Conservation (phyloP, 2,113 vertebrate genomes). For the Apodemus sylvaticus region DNA sequence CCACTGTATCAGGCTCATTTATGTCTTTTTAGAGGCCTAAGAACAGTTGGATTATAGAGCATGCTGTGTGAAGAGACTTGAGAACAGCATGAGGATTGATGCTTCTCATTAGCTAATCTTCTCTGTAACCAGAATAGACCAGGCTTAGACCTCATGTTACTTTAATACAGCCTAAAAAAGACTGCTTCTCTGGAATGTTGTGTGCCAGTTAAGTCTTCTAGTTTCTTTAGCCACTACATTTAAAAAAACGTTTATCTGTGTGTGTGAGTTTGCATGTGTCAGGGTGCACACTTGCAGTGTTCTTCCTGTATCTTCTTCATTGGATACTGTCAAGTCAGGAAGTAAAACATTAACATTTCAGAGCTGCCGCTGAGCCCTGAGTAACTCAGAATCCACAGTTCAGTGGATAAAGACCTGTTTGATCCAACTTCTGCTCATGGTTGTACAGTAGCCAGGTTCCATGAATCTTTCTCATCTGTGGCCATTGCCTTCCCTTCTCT, state of each 20-base stretch:
- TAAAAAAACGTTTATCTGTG: background rate
- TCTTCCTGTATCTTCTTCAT: background rate
- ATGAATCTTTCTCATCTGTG: background rate
- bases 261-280: background rate
- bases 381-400: background rate
- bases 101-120: slow-evolving; percentile 60
- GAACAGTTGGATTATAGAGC: slow-evolving; percentile 59
- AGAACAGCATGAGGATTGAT: slow-evolving; percentile 48
- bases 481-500: background rate
- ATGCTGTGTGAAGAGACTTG: slow-evolving; percentile 41
- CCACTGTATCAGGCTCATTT: background rate
- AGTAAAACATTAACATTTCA: background rate
- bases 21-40: slow-evolving; percentile 61
- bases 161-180: slow-evolving; percentile 29
- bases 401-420: background rate
- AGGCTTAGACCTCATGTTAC: slow-evolving; percentile 62
- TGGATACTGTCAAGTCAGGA: background rate
- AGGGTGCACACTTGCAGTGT: background rate
- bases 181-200: background rate
- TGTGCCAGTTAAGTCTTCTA: background rate
- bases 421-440: background rate
- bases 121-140: slow-evolving; percentile 60
- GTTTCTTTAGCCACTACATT: background rate
- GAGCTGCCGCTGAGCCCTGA: background rate
- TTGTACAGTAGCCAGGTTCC: background rate